Evolutionary conservation across 2,888 invertebrate species (phyloP).

Genomic region (Brenthis ino): DNA sequence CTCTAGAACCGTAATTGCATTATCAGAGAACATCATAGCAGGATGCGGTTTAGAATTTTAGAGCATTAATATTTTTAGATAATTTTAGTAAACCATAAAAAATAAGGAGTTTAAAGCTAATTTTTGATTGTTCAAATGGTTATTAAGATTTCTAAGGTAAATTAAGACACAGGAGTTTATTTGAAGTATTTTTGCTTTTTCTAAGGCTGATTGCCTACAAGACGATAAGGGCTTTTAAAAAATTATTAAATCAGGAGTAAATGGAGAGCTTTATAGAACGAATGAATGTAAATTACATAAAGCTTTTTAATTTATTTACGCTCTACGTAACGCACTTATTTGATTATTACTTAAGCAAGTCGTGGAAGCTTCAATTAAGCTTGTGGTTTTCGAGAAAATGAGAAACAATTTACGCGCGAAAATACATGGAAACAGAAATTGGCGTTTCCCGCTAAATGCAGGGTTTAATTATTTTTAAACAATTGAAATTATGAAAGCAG

Average conservation of each 20-base stretch:
- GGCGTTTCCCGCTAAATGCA: constrained; percentile 8
- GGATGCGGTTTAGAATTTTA: constrained; percentile 4
- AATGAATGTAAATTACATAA: too few species aligned
- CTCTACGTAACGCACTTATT: neutral
- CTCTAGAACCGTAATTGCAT: constrained; percentile 15
- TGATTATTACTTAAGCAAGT: constrained; percentile 1
- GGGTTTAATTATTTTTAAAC: constrained; percentile 26
- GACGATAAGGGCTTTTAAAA: too few species aligned
- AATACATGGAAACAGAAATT: constrained; percentile 15
- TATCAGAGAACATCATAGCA: constrained; percentile 3
- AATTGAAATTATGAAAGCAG: constrained; percentile 29
- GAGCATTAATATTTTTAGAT: neutral
- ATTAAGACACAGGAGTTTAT: too few species aligned
- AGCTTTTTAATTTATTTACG: neutral
- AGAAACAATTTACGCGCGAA: constrained; percentile 5
- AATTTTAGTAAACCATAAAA: neutral
- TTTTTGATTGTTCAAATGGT: neutral
- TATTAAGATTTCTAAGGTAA: too few species aligned
- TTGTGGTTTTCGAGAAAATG: constrained; percentile 15
- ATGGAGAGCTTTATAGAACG: neutral
- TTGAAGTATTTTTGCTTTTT: too few species aligned
- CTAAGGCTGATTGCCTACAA: too few species aligned
- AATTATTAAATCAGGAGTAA: neutral
- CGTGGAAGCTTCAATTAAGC: constrained; percentile 14
- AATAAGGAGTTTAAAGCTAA: neutral